Evolutionary conservation across 2,797 vertebrate species (phyloP).

Genomic region (Tachyglossus aculeatus): DNA sequence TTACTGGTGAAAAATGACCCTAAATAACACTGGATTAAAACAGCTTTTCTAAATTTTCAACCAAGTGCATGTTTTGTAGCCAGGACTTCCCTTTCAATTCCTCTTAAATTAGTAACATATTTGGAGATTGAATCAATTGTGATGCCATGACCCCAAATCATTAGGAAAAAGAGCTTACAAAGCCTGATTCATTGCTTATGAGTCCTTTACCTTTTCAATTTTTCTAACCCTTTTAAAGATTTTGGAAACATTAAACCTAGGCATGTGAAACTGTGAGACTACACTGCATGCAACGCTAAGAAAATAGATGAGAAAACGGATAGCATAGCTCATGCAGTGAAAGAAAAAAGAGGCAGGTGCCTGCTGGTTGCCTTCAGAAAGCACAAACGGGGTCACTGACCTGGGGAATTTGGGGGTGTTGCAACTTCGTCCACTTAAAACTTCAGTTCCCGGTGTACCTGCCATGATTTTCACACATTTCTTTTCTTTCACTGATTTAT

Average conservation of each 20-base stretch:
- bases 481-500: conserved; percentile 50
- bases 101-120: background rate
- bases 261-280: conserved; percentile 67
- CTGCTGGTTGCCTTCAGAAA: conserved; percentile 56
- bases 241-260: conserved; percentile 61
- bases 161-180: background rate
- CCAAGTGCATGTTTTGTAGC: too few species aligned
- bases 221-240: conserved; percentile 66
- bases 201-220: conserved; percentile 49
- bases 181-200: conserved; percentile 23
- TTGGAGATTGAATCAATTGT: background rate
- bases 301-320: conserved; percentile 71
- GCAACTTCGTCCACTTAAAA: conserved; percentile 45
- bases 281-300: conserved; percentile 73
- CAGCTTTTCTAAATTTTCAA: too few species aligned
- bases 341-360: conserved; percentile 70
- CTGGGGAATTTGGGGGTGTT: conserved; percentile 67
- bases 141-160: background rate
- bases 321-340: conserved; percentile 71
- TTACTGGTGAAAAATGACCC: too few species aligned
- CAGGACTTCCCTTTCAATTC: conserved; percentile 12
- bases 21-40: too few species aligned
- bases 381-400: conserved; percentile 79
- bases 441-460: conserved; percentile 42
- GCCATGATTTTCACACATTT: conserved; percentile 79